Percentiles rank a stretch among this genome's conserved stretches.
Conservation (phyloP, 2,797 vertebrate species). For the Bryconaethiops microstoma region DNA sequence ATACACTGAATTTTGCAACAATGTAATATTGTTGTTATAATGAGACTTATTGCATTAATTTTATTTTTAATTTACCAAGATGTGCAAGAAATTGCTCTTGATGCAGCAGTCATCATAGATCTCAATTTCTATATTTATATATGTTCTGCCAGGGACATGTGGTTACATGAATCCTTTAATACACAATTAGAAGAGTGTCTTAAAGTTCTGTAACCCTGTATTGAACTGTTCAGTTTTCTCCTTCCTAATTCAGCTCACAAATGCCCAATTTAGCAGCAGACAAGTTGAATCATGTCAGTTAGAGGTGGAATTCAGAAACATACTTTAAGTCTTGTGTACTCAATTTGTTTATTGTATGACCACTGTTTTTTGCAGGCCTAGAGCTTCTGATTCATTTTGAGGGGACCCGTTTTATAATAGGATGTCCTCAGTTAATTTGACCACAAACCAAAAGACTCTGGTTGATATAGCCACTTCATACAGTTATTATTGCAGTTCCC, state of each 20-base stretch:
- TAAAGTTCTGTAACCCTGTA: background rate
- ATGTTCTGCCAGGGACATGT: background rate
- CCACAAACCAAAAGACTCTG: background rate
- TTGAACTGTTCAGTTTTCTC: background rate
- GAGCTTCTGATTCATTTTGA: background rate
- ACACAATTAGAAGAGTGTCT: background rate
- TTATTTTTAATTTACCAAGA: background rate
- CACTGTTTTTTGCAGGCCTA: background rate
- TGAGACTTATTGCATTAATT: background rate
- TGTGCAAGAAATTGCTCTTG: background rate
- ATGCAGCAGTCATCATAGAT: background rate
- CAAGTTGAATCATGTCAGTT: background rate
- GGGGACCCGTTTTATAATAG: background rate
- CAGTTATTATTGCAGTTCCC: no score
- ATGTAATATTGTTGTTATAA: no score
- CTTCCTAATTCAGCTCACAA: background rate
- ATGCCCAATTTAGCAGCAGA: background rate
- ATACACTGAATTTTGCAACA: no score
- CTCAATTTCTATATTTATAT: background rate
- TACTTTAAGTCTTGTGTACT: background rate
- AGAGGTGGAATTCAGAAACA: background rate
- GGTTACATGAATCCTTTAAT: background rate
- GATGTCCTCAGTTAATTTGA: background rate
- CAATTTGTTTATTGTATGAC: no score
- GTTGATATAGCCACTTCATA: background rate